Evolutionary conservation across 2,797 vertebrate genomes (phyloP).

Genomic region (Rhyacichthys aspro): DNA sequence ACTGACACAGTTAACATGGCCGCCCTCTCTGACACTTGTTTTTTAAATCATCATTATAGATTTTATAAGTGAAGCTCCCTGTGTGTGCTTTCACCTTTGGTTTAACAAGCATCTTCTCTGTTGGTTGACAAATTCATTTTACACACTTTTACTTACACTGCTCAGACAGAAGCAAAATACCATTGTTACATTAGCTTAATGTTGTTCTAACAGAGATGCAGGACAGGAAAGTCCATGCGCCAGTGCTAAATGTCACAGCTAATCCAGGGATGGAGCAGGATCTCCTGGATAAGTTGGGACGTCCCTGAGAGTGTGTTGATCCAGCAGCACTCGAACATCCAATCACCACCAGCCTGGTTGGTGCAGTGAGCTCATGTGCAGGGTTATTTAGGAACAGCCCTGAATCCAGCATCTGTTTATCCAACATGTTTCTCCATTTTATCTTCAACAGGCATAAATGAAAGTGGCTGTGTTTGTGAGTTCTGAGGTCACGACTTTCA

Average conservation of each 20-base stretch:
- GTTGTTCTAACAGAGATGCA: background rate
- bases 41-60: conserved; percentile 28
- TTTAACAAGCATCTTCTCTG: background rate
- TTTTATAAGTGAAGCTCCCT: conserved; percentile 5
- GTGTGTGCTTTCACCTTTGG: too few species aligned
- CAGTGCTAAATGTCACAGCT: conserved; percentile 71
- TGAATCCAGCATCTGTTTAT: conserved; percentile 1
- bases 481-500: conserved; percentile 8
- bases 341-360: conserved; percentile 17
- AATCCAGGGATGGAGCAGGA: conserved; percentile 61
- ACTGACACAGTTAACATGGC: conserved; percentile 64
- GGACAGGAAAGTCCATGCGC: conserved; percentile 15
- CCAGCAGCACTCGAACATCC: conserved; percentile 13
- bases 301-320: conserved; percentile 37
- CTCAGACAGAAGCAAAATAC: too few species aligned
- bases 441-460: conserved; percentile 6
- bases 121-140: background rate
- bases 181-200: too few species aligned
- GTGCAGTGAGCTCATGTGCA: conserved; percentile 15
- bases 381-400: conserved; percentile 31
- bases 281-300: conserved; percentile 47
- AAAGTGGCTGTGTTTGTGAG: conserved; percentile 15
- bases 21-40: conserved; percentile 18
- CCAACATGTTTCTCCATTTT: background rate
- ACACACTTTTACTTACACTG: too few species aligned